Evolutionary conservation across 2,797 vertebrate species (phyloP).

Genomic region (Cephalopachus bancanus): DNA sequence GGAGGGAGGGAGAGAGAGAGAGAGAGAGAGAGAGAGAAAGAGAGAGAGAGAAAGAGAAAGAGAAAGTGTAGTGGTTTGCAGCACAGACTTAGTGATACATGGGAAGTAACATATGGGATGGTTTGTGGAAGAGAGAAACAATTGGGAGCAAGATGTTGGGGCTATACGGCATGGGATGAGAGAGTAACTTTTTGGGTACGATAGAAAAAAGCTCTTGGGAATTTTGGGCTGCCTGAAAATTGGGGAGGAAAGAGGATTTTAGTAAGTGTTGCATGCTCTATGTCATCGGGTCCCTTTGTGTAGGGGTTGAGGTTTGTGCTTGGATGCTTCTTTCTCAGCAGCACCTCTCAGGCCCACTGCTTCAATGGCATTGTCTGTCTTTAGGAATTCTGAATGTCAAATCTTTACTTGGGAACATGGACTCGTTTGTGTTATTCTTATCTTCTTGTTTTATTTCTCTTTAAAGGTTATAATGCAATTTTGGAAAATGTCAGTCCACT

Average conservation of each 20-base stretch:
- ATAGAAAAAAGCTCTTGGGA: neutral
- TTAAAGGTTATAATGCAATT: constrained; percentile 18
- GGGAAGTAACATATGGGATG: neutral
- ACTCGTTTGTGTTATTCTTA: constrained; percentile 49
- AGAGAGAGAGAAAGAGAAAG: neutral
- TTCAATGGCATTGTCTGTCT: neutral
- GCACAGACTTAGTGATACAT: neutral
- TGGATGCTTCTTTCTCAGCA: neutral
- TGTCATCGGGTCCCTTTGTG: neutral
- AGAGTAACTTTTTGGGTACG: neutral
- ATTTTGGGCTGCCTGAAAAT: neutral
- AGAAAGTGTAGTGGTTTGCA: neutral
- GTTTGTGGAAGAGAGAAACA: neutral
- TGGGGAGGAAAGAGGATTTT: neutral
- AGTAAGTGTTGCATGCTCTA: neutral
- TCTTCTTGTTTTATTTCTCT: constrained; percentile 6
- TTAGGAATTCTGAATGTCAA: neutral
- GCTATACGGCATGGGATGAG: neutral
- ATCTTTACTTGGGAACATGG: constrained; percentile 16
- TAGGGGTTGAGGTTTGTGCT: neutral
- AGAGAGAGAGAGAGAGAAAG: neutral
- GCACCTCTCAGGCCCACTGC: neutral
- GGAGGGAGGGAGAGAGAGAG: neutral
- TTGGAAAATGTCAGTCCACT: constrained; percentile 42
- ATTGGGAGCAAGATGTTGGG: neutral